Percentiles rank a stretch among this genome's conserved stretches.
phyloP scores from a whole-genome alignment of 1,140 invertebrate genomes.

The Drosophila ambigua region DNA sequence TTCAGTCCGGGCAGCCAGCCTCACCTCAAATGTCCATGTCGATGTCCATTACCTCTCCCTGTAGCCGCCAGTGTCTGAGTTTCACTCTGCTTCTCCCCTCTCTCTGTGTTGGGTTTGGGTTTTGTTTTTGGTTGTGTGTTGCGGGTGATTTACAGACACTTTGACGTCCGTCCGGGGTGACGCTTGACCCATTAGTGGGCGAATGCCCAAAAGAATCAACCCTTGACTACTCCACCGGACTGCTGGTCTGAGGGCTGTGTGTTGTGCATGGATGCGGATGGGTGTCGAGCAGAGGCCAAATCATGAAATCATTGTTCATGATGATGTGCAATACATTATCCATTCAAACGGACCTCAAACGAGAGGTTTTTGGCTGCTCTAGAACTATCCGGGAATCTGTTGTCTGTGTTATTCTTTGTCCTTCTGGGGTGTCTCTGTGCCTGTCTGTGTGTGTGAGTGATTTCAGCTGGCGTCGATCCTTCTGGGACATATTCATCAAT shows the following conservation, averaged over 20 bases:
- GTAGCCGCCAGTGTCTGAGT: too few relatives aligned
- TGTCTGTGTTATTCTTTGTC: conserved; percentile 30
- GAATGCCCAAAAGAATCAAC: conserved; percentile 67
- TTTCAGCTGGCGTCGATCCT: conserved; percentile 71
- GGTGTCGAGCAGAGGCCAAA: conserved; percentile 45
- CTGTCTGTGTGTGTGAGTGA: conserved; percentile 53
- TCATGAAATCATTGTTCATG: conserved; percentile 80
- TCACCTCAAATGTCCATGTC: conserved; percentile 63
- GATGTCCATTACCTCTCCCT: conserved; percentile 58
- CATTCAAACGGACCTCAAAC: conserved; percentile 68
- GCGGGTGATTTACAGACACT: conserved; percentile 79
- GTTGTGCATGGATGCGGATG: not conserved
- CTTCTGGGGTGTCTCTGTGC: not conserved
- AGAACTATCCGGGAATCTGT: conserved; percentile 33
- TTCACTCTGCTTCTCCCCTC: conserved; percentile 1
- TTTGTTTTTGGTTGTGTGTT: conserved; percentile 44
- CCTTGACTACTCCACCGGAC: conserved; percentile 31
- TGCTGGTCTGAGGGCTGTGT: conserved; percentile 6
- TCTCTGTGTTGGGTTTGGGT: conserved; percentile 17
- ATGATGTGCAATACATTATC: conserved; percentile 79
- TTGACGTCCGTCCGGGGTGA: conserved; percentile 78
- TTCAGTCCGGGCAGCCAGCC: conserved; percentile 37
- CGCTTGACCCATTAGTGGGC: conserved; percentile 78
- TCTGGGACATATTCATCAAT: conserved; percentile 75
- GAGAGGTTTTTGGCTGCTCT: conserved; percentile 33